Conservation (phyloP, 2,888 invertebrate species). For the Pardosa pseudoannulata region DNA sequence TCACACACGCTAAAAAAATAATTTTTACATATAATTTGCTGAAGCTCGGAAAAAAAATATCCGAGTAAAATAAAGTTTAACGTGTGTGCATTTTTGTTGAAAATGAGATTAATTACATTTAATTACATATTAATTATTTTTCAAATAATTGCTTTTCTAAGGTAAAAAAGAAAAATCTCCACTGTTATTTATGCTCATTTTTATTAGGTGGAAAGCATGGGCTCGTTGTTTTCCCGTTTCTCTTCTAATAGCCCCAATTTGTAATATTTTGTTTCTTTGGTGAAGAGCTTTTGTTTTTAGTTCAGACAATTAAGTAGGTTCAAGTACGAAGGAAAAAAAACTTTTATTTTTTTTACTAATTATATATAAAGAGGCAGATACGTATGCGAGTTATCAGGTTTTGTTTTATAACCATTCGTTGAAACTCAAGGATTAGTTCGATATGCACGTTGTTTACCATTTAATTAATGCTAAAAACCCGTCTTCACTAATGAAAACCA, state of each 20-base stretch:
- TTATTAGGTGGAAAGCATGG: not conserved
- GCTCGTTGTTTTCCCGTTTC: not conserved
- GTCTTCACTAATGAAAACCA: too few relatives aligned
- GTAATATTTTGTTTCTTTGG: not conserved
- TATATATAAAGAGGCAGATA: too few relatives aligned
- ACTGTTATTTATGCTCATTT: not conserved
- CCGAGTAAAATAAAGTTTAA: not conserved
- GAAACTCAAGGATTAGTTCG: too few relatives aligned
- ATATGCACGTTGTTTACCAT: too few relatives aligned
- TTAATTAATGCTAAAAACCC: too few relatives aligned
- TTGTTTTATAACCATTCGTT: too few relatives aligned
- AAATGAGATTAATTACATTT: constrained; percentile 1
- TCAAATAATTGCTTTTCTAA: not conserved
- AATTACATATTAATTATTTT: constrained; percentile 2
- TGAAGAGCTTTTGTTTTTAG: not conserved
- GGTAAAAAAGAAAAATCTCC: not conserved
- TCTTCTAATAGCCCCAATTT: not conserved
- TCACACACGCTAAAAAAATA: too few relatives aligned
- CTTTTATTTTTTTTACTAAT: too few relatives aligned
- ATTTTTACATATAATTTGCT: too few relatives aligned
- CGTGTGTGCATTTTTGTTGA: not conserved
- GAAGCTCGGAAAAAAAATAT: not conserved
- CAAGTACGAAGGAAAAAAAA: too few relatives aligned
- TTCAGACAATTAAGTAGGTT: not conserved
- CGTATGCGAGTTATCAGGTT: too few relatives aligned